These are phyloP conservation scores for Argyrosomus regius DNA, from an alignment of 2,797 vertebrate species.

Conservation along the genomic window DNA sequence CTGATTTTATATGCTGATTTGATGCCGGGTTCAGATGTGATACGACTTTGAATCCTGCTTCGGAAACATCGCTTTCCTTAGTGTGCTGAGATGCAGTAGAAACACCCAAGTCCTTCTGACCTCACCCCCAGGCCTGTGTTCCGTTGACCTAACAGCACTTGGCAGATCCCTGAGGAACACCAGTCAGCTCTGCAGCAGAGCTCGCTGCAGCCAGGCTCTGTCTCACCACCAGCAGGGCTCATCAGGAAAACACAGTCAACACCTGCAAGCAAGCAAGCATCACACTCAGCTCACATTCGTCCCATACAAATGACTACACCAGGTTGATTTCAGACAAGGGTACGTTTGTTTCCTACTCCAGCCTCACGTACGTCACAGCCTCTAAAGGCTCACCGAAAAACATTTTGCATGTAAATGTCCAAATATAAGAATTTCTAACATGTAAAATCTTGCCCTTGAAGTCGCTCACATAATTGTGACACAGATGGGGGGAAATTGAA, in stretches of 20 bases:
- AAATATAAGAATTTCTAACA: not conserved
- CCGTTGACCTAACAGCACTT: conserved; percentile 43
- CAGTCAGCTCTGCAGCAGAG: conserved; percentile 44
- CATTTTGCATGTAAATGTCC: not conserved
- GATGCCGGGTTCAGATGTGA: no score
- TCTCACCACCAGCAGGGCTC: conserved; percentile 40
- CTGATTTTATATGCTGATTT: not conserved
- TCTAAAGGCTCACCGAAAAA: conserved; percentile 17
- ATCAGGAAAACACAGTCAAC: conserved; percentile 46
- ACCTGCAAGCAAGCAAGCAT: conserved; percentile 36
- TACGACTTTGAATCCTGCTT: not conserved
- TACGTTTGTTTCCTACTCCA: not conserved
- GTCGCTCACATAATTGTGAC: not conserved
- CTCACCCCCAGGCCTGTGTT: not conserved
- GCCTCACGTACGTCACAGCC: not conserved
- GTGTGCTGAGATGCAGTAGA: conserved; percentile 8
- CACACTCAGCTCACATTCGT: conserved; percentile 26
- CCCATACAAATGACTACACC: conserved; percentile 33
- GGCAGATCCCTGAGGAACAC: conserved; percentile 53
- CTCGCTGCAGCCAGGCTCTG: conserved; percentile 4
- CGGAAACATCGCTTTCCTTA: not conserved
- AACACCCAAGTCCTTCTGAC: not conserved
- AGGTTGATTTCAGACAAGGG: conserved; percentile 14
- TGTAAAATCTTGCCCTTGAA: not conserved
- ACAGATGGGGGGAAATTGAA: not conserved